phyloP scores from a whole-genome alignment of 2,888 invertebrate species.

The Eucera pruinosa region DNA sequence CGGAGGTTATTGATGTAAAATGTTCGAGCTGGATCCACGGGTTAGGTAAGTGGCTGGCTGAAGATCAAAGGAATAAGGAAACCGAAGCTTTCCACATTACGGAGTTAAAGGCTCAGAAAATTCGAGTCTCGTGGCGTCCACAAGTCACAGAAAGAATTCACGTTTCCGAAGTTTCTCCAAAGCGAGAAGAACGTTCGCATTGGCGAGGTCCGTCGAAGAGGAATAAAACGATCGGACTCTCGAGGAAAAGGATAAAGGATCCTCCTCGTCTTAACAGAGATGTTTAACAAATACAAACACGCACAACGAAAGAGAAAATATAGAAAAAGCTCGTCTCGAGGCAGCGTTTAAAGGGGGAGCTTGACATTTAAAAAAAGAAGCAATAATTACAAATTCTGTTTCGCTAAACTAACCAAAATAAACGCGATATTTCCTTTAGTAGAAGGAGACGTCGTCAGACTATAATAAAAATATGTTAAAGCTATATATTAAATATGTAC shows the following conservation, averaged over 20 bases:
- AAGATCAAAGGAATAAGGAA: constrained; percentile 74
- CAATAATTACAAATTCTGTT: too few relatives aligned
- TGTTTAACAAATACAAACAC: background rate
- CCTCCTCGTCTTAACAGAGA: background rate
- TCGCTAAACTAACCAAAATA: too few relatives aligned
- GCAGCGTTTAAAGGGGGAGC: too few relatives aligned
- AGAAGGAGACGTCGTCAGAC: too few relatives aligned
- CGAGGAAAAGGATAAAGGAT: background rate
- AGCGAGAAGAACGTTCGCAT: background rate
- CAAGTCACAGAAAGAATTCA: constrained; percentile 31
- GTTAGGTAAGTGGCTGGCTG: constrained; percentile 68
- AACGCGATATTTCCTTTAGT: too few relatives aligned
- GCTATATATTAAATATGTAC: too few relatives aligned
- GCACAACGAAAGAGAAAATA: background rate
- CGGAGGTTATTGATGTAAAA: constrained; percentile 63
- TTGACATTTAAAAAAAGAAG: too few relatives aligned
- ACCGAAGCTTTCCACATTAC: constrained; percentile 54
- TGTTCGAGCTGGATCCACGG: constrained; percentile 57
- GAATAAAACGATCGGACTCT: background rate
- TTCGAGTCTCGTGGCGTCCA: constrained; percentile 48
- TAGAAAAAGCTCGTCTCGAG: too few relatives aligned
- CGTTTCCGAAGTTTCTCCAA: constrained; percentile 32
- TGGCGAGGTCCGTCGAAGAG: constrained; percentile 8
- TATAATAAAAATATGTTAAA: too few relatives aligned
- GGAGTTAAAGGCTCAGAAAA: constrained; percentile 67